Base-by-base conservation (phyloP, 1,140 invertebrate species). In the Cepaea nemoralis region DNA sequence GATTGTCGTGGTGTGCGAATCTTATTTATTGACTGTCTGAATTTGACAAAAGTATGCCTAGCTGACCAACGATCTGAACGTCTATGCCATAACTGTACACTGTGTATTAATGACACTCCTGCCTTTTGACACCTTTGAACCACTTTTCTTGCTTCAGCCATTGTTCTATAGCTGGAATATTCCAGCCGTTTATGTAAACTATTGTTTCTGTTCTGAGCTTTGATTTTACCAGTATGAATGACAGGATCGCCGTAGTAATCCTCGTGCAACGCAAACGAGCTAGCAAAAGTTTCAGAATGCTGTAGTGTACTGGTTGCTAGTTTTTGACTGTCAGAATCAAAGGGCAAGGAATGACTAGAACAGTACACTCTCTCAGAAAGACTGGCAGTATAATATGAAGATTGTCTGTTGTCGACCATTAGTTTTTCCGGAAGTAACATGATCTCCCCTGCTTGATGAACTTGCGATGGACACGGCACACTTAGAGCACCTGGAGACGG, bases 311-410 rank as follows among this genome's bases (percentile, higher is more conserved):
- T 59, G 14, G 55, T n/a, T 24, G 5, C 8, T n/a, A n/a, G n/a
- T 59, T 59, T 59, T 5, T n/a, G 14, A n/a, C 55, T 3, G 39
- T 67, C 76, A 1, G 63, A 12, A 35, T 19, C 55, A 12, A 35
- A 31, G 31, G 75, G 75, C 22, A 78, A 27, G 14, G 55, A 78
- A 24, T 66, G 76, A n/a, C 76, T 78, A 33, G 48, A 76, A 39
- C 35, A 31, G 27, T 76, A 76, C 2, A 19, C 33, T 33, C 27
- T 33, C 24, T 16, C 33, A 70, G 67, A 70, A 6, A 70, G 42
- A 45, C 19, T 45, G 19, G 8, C 19, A 45, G 19, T 19, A 45
- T 45, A 45, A 45, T 19, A 45, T 45, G 42, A 19, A 45, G 42
- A 45, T 45, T 45, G 42, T 45, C 8, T 45, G 42, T 45, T 19